phyloP scores from a whole-genome alignment of 2,113 vertebrate genomes.

The Eulemur macaco region DNA sequence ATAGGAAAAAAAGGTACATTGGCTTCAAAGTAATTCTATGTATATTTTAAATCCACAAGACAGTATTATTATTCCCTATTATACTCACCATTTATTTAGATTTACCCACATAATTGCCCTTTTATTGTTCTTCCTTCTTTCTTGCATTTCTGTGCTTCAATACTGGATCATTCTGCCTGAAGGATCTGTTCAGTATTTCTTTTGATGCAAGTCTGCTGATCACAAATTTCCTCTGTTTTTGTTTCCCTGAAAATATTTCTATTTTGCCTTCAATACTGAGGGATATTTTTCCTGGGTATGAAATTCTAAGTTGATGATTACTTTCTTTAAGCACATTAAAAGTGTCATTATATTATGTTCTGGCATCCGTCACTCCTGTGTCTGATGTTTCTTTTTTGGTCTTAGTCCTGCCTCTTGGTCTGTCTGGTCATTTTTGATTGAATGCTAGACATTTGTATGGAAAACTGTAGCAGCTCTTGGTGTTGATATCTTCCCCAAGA shows the following conservation, averaged over 20 bases:
- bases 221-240: not conserved
- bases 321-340: not conserved
- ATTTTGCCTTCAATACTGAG: not conserved
- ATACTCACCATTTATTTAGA: not conserved
- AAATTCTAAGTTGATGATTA: not conserved
- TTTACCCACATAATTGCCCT: not conserved
- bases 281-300: not conserved
- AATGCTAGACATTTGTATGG: not conserved
- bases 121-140: not conserved
- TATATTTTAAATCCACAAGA: not conserved
- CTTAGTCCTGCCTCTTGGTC: not conserved
- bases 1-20: not conserved
- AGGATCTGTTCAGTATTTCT: not conserved
- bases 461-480: not conserved
- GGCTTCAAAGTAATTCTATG: not conserved
- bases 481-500: not conserved
- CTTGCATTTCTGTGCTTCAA: not conserved
- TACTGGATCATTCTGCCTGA: not conserved
- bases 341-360: not conserved
- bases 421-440: not conserved
- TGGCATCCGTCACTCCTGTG: not conserved
- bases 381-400: not conserved
- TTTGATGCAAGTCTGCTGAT: not conserved
- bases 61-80: not conserved
- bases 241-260: not conserved